These are phyloP conservation scores for Pseudomyrmex gracilis DNA, from an alignment of 1,140 invertebrate species.

Conservation along the genomic window DNA sequence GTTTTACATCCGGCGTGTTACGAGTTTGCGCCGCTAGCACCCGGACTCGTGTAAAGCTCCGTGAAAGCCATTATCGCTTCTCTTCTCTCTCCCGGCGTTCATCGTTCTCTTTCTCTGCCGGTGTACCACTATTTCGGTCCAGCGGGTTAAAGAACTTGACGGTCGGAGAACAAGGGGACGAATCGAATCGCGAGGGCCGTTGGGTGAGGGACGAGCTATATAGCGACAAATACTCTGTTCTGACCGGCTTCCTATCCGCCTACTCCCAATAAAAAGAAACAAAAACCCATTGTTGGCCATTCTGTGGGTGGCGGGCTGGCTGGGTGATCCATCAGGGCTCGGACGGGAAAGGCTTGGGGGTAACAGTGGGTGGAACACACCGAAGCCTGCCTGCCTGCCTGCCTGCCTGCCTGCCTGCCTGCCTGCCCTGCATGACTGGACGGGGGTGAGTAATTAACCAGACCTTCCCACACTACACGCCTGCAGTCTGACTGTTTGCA, in stretches of 20 bases:
- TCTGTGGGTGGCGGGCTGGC: conserved; percentile 82
- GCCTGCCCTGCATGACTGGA: conserved; percentile 71
- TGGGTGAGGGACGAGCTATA: conserved; percentile 66
- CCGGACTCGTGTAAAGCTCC: conserved; percentile 56
- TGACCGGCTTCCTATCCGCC: conserved; percentile 76
- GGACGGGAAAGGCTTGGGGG: conserved; percentile 77
- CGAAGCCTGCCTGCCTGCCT: conserved; percentile 75
- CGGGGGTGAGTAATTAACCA: conserved; percentile 82
- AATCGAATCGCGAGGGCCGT: conserved; percentile 75
- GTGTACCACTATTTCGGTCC: conserved; percentile 65
- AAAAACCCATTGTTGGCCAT: conserved; percentile 83
- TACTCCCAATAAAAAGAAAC: conserved; percentile 83
- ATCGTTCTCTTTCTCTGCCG: conserved; percentile 61
- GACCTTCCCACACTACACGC: conserved; percentile 70
- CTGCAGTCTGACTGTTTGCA: conserved; percentile 74
- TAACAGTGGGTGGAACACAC: conserved; percentile 76
- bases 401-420: conserved; percentile 69
- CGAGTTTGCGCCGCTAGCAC: conserved; percentile 33
- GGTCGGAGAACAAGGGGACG: conserved; percentile 77
- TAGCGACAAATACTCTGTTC: conserved; percentile 78
- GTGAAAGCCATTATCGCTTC: conserved; percentile 67
- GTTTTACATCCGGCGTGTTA: conserved; percentile 35
- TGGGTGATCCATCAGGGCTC: conserved; percentile 83
- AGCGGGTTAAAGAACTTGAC: conserved; percentile 77
- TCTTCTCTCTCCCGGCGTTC: conserved; percentile 31